Base-by-base conservation (phyloP, 2,113 vertebrate genomes). In the Jacana jacana region DNA sequence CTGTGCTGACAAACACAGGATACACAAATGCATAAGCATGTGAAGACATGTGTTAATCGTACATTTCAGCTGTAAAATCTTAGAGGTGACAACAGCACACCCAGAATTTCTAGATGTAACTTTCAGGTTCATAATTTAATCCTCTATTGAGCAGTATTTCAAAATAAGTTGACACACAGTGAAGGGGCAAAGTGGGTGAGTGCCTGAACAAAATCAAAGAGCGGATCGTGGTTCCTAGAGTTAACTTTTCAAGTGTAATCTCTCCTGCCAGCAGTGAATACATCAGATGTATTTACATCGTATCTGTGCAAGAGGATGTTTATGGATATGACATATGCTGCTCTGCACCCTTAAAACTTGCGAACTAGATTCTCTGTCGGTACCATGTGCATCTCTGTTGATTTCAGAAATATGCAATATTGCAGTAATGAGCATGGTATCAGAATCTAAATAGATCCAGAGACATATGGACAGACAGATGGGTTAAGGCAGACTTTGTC, bases 401-500 rank as follows among this genome's bases (percentile, higher is more conserved):
- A 76, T 86, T 94, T 91, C 73, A 80, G 52, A 71, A 93, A 82
- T 46, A 70, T 28, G 37, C n/a, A 48, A 35, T 79, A 33, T 18
- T 76, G 24, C 31, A 55, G 12, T 31, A 61, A 58, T 23, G 44
- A 91, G 13, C 5, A 4, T 69, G 44, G 7, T 84, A 9, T 57
- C 71, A 65, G 35, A 91, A 60, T 64, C 35, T 78, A 78, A 86
- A 78, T 60, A 83, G 57, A 64, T 89, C n/a, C 30, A 11, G 31
- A 88, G 51, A 54, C 64, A 78, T 70, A 40, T 72, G 78, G 42
- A 63, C 46, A 91, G 44, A 40, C 73, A 92, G 72, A 83, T 39
- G 85, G 86, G 66, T 91, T 73, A 76, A 93, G 54, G 35, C 73
- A 93, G 73, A 70, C 23, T 91, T 94, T 64, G 73, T 84, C 61